These are phyloP conservation scores for Cacoxenus indagator DNA, from an alignment of 2,888 invertebrate genomes.

Conservation along the genomic window DNA sequence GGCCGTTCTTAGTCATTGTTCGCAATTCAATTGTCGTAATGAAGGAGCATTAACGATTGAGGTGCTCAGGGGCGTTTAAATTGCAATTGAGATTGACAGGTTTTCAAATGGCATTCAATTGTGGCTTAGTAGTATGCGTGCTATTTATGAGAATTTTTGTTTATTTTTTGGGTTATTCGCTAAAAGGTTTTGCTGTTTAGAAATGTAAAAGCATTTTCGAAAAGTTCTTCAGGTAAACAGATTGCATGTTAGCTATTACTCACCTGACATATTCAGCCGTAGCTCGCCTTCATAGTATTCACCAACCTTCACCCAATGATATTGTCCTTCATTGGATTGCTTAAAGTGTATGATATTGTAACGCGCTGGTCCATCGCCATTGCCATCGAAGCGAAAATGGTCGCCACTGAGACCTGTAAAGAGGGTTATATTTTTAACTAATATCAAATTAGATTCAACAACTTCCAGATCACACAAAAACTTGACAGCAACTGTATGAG, in stretches of 20 bases:
- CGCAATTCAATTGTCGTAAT: not conserved
- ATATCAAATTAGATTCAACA: not conserved
- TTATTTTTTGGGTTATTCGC: too few species aligned
- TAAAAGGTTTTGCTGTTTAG: too few species aligned
- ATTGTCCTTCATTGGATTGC: slow-evolving; percentile 80
- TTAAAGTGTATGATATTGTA: slow-evolving; percentile 98
- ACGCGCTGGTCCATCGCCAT: slow-evolving; percentile 94
- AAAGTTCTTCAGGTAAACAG: too few species aligned
- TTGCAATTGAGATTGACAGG: not conserved
- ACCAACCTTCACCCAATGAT: slow-evolving; percentile 89
- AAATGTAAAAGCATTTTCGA: too few species aligned
- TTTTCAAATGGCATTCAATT: not conserved
- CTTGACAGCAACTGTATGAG: not conserved
- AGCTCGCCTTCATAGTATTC: slow-evolving; percentile 87
- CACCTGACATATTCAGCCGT: slow-evolving; percentile 83
- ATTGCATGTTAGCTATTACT: slow-evolving; percentile 57
- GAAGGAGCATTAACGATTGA: not conserved
- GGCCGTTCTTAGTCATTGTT: not conserved
- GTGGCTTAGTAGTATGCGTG: not conserved
- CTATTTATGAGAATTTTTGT: too few species aligned
- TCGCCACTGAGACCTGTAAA: slow-evolving; percentile 87
- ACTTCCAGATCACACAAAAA: not conserved
- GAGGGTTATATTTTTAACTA: too few species aligned
- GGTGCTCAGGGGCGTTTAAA: not conserved
- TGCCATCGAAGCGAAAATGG: slow-evolving; percentile 88